Base-by-base conservation (phyloP, 2,797 vertebrate species). In the Chiloscyllium punctatum region DNA sequence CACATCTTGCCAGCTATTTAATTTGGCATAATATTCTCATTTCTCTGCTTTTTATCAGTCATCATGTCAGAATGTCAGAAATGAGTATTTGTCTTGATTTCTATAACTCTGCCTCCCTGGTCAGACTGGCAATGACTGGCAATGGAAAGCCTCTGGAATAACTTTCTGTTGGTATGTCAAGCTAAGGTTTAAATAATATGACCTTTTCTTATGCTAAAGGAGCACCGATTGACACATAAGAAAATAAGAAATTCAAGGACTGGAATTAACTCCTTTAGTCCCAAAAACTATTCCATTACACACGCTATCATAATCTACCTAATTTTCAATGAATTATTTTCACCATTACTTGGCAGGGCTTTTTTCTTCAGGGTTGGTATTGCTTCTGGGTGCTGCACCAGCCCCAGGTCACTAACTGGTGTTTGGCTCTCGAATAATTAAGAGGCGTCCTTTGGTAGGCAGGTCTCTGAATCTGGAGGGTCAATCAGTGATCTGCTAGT, bases 21-120 rank as follows among this genome's bases (percentile, higher is more conserved):
- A 72, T 95, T 95, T 95, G 71, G 51, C 51, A 53, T 77, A 23
- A 16, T 77, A n/a, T 95, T 95, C 72, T 77, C 71, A 53, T 16
- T 72, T 69, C 27, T 23, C 51, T 77, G 71, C 42, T 53, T 95
- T 53, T 27, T 74, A 71, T 53, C 94, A 95, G 27, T 95, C 71
- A 95, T 42, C 51, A 95, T 95, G 94, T n/a, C 94, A 77, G 8
- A 33, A 77, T 95, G 94, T 74, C 94, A 95, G 69, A 95, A 95
- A 30, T 18, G 13, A 33, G 48, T 30, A 95, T 57, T 95, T 77
- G 77, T 71, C 71, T 77, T 15, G 94, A 95, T 74, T 92, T 15
- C 71, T 77, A 57, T 33, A 95, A 95, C 71, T 77, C 27, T 77
- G 18, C 4, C 7, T 74, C 71, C 77, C 71, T 77, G 71, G 72